phyloP scores from a whole-genome alignment of 2,797 vertebrate species.

The Brachymystax lenok region DNA sequence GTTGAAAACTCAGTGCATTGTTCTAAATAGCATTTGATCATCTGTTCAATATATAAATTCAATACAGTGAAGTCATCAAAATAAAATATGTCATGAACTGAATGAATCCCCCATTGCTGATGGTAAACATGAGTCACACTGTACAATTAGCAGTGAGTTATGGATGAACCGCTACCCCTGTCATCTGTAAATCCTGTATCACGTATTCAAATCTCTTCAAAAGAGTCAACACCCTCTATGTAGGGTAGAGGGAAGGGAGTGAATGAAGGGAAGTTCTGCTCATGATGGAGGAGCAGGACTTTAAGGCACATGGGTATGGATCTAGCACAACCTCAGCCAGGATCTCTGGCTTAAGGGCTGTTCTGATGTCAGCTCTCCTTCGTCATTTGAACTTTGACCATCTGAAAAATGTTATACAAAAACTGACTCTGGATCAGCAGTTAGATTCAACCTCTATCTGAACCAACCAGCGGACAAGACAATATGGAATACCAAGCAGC shows the following conservation, averaged over 20 bases:
- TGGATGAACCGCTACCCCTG: not conserved
- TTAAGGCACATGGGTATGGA: constrained; percentile 72
- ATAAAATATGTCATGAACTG: not conserved
- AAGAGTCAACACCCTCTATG: constrained; percentile 40
- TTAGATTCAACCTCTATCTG: constrained; percentile 28
- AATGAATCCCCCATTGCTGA: not conserved
- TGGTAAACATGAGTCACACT: not conserved
- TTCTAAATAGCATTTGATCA: constrained; percentile 38
- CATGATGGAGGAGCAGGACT: constrained; percentile 39
- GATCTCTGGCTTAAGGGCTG: not conserved
- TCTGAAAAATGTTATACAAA: constrained; percentile 34
- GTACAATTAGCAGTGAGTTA: not conserved
- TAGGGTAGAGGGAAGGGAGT: constrained; percentile 36
- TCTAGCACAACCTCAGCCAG: constrained; percentile 35
- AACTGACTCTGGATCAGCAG: constrained; percentile 10
- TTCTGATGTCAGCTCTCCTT: not conserved
- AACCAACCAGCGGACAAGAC: constrained; percentile 27
- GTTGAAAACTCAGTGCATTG: constrained; percentile 57
- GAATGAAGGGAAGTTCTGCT: constrained; percentile 39
- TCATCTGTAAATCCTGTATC: not conserved
- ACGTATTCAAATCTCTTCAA: not conserved
- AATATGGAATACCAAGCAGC: constrained; percentile 36
- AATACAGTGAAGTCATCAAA: not conserved
- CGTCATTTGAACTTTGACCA: constrained; percentile 12
- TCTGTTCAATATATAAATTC: constrained; percentile 4